phyloP scores from a whole-genome alignment of 2,888 invertebrate species.

The Dendrolimus pini region DNA sequence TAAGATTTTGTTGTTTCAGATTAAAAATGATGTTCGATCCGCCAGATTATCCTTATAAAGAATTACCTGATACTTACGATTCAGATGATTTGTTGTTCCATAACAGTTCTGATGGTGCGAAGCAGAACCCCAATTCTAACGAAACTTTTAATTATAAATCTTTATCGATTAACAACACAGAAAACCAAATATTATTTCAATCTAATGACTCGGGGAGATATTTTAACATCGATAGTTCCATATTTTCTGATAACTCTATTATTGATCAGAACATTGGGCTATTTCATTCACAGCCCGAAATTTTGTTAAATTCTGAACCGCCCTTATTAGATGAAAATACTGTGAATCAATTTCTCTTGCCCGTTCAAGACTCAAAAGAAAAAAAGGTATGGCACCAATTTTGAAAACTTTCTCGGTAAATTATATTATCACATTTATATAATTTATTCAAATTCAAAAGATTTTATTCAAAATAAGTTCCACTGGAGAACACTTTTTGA shows the following conservation, averaged over 20 bases:
- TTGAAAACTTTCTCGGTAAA: background rate
- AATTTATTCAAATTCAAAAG: too few species aligned
- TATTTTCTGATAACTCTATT: conserved; percentile 21
- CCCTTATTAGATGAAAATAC: conserved; percentile 60
- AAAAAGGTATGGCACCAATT: conserved; percentile 28
- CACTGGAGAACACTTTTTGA: too few species aligned
- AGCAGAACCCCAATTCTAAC: conserved; percentile 13
- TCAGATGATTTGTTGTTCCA: conserved; percentile 47
- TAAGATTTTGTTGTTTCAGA: conserved; percentile 4
- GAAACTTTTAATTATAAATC: conserved; percentile 14
- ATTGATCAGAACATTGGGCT: conserved; percentile 31
- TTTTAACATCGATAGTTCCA: conserved; percentile 40
- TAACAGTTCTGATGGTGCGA: conserved; percentile 18
- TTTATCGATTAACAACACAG: conserved; percentile 28
- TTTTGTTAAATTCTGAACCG: conserved; percentile 50
- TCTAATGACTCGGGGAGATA: conserved; percentile 47
- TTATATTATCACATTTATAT: background rate
- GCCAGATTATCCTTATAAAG: conserved; percentile 64
- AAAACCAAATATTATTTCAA: conserved; percentile 42
- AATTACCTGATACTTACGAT: conserved; percentile 51
- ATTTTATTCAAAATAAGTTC: too few species aligned
- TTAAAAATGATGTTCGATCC: conserved; percentile 64
- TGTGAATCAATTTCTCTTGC: conserved; percentile 61
- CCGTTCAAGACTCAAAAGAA: conserved; percentile 37
- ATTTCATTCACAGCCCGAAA: conserved; percentile 45